Evolutionary conservation across 1,140 invertebrate species (phyloP).

Genomic region (Lineus longissimus): DNA sequence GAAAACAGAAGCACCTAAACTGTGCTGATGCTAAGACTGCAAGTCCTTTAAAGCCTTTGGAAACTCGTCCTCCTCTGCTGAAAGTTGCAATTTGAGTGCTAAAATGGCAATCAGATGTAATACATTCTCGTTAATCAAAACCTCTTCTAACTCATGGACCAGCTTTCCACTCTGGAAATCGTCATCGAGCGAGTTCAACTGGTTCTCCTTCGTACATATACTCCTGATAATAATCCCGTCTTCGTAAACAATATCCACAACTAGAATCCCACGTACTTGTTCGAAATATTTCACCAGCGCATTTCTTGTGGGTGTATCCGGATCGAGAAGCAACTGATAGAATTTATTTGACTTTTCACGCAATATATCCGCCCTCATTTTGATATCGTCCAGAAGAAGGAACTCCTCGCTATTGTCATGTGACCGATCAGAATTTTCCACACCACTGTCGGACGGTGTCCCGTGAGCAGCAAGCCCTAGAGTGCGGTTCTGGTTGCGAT

Average conservation of each 20-base stretch:
- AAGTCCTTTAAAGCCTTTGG: constrained; percentile 17
- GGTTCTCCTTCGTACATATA: constrained; percentile 33
- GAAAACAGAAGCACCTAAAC: too few relatives aligned
- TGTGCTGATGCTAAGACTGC: not conserved
- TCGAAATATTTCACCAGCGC: constrained; percentile 39
- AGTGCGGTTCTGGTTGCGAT: too few relatives aligned
- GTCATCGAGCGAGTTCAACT: constrained; percentile 24
- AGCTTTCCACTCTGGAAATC: constrained; percentile 28
- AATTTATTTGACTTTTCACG: constrained; percentile 2
- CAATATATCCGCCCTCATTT: not conserved
- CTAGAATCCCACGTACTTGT: constrained; percentile 34
- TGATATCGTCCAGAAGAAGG: too few relatives aligned
- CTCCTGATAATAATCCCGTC: constrained; percentile 24
- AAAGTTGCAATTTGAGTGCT: constrained; percentile 23
- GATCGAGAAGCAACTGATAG: not conserved
- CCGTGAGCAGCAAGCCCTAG: too few relatives aligned
- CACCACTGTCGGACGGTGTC: too few relatives aligned
- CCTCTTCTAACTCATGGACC: constrained; percentile 21
- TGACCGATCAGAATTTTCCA: too few relatives aligned
- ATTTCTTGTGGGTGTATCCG: not conserved
- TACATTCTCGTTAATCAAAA: constrained; percentile 21
- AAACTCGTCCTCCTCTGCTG: constrained; percentile 31
- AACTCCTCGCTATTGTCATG: too few relatives aligned
- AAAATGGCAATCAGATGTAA: constrained; percentile 22
- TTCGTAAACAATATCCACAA: constrained; percentile 25